phyloP scores from a whole-genome alignment of 2,113 vertebrate genomes.

The Oriolus oriolus region DNA sequence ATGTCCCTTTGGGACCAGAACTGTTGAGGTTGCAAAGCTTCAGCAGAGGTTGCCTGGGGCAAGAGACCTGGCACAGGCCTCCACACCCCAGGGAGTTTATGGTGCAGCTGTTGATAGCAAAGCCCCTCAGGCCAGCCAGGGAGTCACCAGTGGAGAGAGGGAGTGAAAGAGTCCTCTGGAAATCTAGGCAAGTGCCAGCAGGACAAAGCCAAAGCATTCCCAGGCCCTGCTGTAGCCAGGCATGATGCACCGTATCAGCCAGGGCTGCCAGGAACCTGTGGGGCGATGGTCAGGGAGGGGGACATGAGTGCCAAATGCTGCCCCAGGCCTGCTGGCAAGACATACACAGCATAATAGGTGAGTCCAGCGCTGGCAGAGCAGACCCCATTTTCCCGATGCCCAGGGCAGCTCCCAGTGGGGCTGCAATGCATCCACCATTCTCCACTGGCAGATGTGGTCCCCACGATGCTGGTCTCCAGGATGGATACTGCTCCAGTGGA shows the following conservation, averaged over 20 bases:
- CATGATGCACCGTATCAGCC: too few species aligned
- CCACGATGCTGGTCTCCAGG: rapidly evolving
- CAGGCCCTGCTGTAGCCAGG: background rate
- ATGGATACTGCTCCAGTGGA: background rate
- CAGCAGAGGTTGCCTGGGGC: rapidly evolving
- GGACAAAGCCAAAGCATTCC: background rate
- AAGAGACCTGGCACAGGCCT: background rate
- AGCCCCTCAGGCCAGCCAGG: background rate
- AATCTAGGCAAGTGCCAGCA: background rate
- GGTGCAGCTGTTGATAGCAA: background rate
- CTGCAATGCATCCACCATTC: background rate
- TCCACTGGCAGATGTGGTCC: background rate
- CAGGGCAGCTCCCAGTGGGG: too few species aligned
- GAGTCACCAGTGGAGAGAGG: background rate
- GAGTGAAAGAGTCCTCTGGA: background rate
- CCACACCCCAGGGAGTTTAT: background rate
- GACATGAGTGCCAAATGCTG: background rate
- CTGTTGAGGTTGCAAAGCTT: background rate
- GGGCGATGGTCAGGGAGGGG: rapidly evolving
- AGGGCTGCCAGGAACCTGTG: background rate
- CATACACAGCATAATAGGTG: too few species aligned
- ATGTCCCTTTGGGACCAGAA: background rate
- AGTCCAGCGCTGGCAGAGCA: background rate
- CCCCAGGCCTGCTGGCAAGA: background rate
- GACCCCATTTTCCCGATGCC: background rate